These are phyloP conservation scores for Rhorus exstirpatorius DNA, from an alignment of 2,888 invertebrate species.

Conservation along the genomic window DNA sequence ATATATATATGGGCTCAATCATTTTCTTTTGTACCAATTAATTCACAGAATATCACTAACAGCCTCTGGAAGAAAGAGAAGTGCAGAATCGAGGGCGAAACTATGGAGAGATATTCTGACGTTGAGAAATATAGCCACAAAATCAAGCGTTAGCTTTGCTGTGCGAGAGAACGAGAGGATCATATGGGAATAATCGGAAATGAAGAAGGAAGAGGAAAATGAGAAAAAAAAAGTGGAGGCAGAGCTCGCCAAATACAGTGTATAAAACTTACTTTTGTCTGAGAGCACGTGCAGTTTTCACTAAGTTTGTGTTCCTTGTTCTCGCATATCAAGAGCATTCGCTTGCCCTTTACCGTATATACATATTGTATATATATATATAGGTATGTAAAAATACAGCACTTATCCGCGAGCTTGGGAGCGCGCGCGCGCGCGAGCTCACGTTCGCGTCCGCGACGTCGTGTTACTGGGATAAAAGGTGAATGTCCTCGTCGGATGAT, in stretches of 20 bases:
- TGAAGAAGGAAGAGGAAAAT: constrained; percentile 11
- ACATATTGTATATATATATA: constrained; percentile 55
- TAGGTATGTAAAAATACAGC: constrained; percentile 53
- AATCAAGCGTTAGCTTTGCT: constrained; percentile 77
- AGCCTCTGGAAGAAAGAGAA: constrained; percentile 18
- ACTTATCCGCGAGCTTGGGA: constrained; percentile 65
- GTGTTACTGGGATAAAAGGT: constrained; percentile 86
- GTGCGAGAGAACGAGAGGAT: constrained; percentile 33
- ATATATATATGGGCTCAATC: too few relatives aligned
- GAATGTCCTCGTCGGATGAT: constrained; percentile 83
- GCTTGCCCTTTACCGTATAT: constrained; percentile 41
- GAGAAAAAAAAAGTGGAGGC: constrained; percentile 7
- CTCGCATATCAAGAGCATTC: constrained; percentile 54
- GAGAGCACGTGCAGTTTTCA: constrained; percentile 58
- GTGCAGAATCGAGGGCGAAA: constrained; percentile 36
- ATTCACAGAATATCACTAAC: neutral
- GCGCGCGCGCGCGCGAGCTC: constrained; percentile 53
- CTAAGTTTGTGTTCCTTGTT: constrained; percentile 50
- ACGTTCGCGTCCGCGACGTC: constrained; percentile 79
- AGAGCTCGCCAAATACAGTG: constrained; percentile 7
- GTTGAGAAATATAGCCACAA: constrained; percentile 79
- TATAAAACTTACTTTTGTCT: constrained; percentile 8
- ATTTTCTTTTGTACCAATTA: too few relatives aligned
- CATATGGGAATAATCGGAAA: constrained; percentile 30
- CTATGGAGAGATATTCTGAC: constrained; percentile 76